Percentiles rank a stretch among this genome's conserved stretches.
Evolutionary conservation across 2,888 invertebrate genomes (phyloP).

Genomic region (Polyommatus iphigenia): DNA sequence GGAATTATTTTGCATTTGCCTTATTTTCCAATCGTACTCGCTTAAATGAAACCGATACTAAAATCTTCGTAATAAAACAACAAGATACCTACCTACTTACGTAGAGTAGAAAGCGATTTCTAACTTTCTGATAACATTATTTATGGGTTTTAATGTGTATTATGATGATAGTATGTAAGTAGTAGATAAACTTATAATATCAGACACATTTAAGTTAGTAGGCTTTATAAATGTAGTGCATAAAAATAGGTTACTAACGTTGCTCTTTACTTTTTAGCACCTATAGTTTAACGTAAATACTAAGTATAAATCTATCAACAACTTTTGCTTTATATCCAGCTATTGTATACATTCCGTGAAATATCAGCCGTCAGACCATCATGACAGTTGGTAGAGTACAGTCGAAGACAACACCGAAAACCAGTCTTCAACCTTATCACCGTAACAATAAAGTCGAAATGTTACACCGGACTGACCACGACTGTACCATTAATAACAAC

Average conservation of each 20-base stretch:
- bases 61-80: constrained; percentile 28
- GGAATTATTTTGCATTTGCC: too few relatives aligned
- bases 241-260: neutral
- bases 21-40: neutral
- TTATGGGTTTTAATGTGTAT: constrained; percentile 27
- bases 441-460: neutral
- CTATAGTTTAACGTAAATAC: neutral
- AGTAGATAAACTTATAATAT: neutral
- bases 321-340: neutral
- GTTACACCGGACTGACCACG: constrained; percentile 34
- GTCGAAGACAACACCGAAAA: neutral
- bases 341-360: constrained; percentile 9
- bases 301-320: constrained; percentile 10
- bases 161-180: constrained; percentile 14
- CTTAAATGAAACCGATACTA: neutral
- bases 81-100: constrained; percentile 29
- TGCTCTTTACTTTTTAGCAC: too few relatives aligned
- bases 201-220: neutral
- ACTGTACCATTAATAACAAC: constrained; percentile 53
- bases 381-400: neutral
- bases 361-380: constrained; percentile 1
- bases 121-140: constrained; percentile 29
- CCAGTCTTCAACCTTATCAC: neutral
- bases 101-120: constrained; percentile 28
- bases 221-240: neutral